Evolutionary conservation across 2,113 vertebrate genomes (phyloP).

Genomic region (Onychostruthus taczanowskii): DNA sequence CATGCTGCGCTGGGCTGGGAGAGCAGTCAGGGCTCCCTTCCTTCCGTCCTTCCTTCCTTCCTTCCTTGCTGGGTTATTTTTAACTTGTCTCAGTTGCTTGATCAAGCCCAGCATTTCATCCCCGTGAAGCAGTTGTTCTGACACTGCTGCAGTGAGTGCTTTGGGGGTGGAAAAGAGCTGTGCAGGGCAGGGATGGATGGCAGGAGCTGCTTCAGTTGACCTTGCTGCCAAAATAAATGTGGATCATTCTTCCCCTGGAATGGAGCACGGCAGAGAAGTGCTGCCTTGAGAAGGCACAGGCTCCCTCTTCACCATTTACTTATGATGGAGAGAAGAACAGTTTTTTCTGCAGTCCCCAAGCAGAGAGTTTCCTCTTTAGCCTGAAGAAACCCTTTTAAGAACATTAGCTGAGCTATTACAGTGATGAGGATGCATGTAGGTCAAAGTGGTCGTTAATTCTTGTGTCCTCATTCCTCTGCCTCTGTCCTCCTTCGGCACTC

Average conservation of each 20-base stretch:
- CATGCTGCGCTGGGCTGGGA: neutral
- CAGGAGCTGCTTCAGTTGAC: neutral
- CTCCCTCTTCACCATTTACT: neutral
- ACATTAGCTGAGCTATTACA: neutral
- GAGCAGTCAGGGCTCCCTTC: neutral
- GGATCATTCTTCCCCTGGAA: neutral
- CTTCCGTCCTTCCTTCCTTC: neutral
- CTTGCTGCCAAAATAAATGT: neutral
- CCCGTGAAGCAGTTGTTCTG: neutral
- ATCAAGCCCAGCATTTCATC: neutral
- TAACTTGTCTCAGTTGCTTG: neutral
- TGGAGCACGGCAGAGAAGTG: neutral
- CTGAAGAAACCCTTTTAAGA: neutral
- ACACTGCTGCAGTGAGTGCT: neutral
- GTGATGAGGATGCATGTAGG: neutral
- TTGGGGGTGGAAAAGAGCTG: neutral
- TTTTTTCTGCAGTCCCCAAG: neutral
- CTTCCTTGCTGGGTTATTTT: slow-evolving; percentile 16
- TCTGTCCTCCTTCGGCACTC: neutral
- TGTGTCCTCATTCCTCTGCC: neutral
- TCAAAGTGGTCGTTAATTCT: neutral
- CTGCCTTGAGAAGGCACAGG: neutral
- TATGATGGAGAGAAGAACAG: neutral
- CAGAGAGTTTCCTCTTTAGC: neutral
- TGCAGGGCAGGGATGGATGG: neutral